Evolutionary conservation across 2,797 vertebrate species (phyloP).

Genomic region (Geotrypetes seraphini): DNA sequence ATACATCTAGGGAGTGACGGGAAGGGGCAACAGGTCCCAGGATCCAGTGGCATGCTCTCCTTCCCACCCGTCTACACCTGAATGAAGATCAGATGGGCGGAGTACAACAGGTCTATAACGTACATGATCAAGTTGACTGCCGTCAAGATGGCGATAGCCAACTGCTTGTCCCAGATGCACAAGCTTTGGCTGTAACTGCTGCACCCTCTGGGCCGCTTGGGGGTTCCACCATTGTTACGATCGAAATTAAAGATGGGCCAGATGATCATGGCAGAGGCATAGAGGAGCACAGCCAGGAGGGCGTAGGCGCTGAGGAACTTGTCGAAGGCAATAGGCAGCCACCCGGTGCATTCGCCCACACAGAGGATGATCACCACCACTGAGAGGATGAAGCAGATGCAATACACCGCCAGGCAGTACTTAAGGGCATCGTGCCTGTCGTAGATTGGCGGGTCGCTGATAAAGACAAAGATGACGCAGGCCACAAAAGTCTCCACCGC

Average conservation of each 20-base stretch:
- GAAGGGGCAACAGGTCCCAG: too few species aligned
- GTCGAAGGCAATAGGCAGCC: constrained; percentile 71
- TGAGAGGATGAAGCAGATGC: constrained; percentile 82
- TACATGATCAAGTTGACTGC: constrained; percentile 43
- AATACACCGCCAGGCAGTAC: constrained; percentile 79
- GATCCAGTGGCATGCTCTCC: too few species aligned
- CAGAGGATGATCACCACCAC: constrained; percentile 69
- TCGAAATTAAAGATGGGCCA: constrained; percentile 83
- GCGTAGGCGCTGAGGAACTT: constrained; percentile 73
- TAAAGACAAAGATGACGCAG: constrained; percentile 79
- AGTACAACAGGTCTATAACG: constrained; percentile 39
- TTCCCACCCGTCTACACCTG: constrained; percentile 9
- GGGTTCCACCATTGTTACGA: constrained; percentile 34
- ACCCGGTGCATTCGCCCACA: constrained; percentile 73
- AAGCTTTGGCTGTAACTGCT: accelerated
- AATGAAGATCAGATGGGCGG: constrained; percentile 40
- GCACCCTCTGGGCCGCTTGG: accelerated
- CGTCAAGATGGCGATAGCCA: constrained; percentile 37
- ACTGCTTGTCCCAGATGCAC: constrained; percentile 24
- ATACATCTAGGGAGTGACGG: too few species aligned
- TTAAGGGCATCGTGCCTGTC: constrained; percentile 40
- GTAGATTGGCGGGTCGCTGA: constrained; percentile 52
- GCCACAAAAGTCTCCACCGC: constrained; percentile 81
- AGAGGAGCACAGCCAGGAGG: constrained; percentile 67
- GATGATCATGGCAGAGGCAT: constrained; percentile 68